Percentiles rank a stretch among this genome's conserved stretches.
phyloP scores from a whole-genome alignment of 2,888 invertebrate genomes.

The Lomographa bimaculata region DNA sequence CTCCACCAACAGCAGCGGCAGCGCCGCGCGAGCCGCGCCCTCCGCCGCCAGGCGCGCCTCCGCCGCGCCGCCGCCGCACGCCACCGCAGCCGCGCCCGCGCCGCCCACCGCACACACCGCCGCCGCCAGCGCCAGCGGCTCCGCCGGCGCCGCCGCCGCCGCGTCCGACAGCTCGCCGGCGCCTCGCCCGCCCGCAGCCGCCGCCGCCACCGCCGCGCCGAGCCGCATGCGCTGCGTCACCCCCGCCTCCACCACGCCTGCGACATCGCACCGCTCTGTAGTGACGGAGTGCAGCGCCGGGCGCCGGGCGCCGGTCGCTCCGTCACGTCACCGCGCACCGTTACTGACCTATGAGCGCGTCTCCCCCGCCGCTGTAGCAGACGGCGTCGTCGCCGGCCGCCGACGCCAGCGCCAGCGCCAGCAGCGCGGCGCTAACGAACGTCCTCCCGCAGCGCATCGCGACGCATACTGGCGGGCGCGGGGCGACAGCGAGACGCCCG shows the following conservation, averaged over 20 bases:
- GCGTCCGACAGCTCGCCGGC: conserved; percentile 15
- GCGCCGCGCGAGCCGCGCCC: conserved; percentile 56
- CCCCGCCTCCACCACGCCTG: conserved; percentile 50
- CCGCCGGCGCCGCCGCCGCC: conserved; percentile 32
- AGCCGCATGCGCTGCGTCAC: conserved; percentile 42
- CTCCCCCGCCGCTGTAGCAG: conserved; percentile 6
- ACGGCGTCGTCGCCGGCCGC: not conserved
- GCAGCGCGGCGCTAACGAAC: conserved; percentile 15
- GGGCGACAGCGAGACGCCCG: conserved; percentile 12
- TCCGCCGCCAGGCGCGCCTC: conserved; percentile 45
- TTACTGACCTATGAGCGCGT: not conserved
- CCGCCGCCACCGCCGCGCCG: conserved; percentile 45
- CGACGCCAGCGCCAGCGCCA: conserved; percentile 7
- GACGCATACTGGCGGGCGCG: conserved; percentile 10
- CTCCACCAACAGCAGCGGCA: conserved; percentile 55
- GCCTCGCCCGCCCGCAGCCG: conserved; percentile 28
- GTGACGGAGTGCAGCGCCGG: conserved; percentile 3
- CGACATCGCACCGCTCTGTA: conserved; percentile 8
- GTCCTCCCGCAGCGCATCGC: conserved; percentile 10
- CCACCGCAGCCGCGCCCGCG: conserved; percentile 31
- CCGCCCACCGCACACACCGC: conserved; percentile 32
- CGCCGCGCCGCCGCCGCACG: conserved; percentile 38
- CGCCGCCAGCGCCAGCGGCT: conserved; percentile 37
- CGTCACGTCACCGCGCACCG: not conserved
- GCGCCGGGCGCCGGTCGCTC: not conserved